Evolutionary conservation across 2,113 vertebrate species (phyloP), one percentile per base, ranked within the genome.

Genomic region (Pygoscelis adeliae): DNA sequence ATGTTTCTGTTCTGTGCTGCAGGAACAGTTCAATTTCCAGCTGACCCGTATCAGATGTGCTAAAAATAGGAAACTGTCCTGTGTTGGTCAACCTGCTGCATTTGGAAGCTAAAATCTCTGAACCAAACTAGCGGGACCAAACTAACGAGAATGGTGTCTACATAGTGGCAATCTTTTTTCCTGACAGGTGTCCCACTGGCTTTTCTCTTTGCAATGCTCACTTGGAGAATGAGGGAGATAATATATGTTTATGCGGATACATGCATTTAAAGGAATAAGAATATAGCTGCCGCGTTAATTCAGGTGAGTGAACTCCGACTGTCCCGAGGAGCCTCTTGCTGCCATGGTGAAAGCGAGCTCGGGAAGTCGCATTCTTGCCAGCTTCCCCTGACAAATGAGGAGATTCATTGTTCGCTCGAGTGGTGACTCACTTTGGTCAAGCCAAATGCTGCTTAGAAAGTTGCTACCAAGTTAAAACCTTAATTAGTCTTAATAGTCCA

Each of bases 401-500:
- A 52, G 34, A 13, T 44, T 5, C 21, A 3, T 34, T 44, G 38
- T 58, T 76, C 2, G 3, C 62, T 72, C 1, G 3, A 66, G 71
- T 1, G 4, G 32, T 23, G 46, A 40, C 34, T 66, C 23, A 0
- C 49, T 81, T 74, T 23, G 0, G 0, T 87, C 66, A 32, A 79
- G 80, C 80, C 36, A n/a, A 72, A 55, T 32, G 16, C 34, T 32
- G 62, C 36, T 65, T 36, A 44, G 21, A 65, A 95, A 72, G 87
- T 89, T 84, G 47, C 36, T 56, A 71, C 19, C 34, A 13, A 87
- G 84, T 82, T 90, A 69, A 85, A 87, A 59, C 44, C 19, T 21
- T 87, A 91, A 93, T 93, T 89, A 46, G 59, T 36, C 14, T 53
- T 76, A 84, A 91, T 72, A 69, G 61, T 76, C 25, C 46, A 4